phyloP scores from a whole-genome alignment of 2,888 invertebrate species.

The Drosophila birchii region DNA sequence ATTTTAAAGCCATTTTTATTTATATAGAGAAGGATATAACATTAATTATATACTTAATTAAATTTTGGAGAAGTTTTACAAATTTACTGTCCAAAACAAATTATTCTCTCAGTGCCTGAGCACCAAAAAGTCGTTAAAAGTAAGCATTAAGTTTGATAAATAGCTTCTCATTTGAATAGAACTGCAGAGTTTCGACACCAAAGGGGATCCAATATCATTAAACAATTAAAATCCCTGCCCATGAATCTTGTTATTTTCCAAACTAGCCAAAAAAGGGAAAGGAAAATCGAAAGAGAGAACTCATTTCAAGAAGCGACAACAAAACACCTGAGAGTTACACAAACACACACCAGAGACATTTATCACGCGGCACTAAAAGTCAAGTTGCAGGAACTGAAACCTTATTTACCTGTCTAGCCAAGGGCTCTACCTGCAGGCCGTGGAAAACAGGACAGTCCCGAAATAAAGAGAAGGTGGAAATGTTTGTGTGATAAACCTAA shows the following conservation, averaged over 20 bases:
- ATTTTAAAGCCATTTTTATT: too few relatives aligned
- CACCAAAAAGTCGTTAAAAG: conserved; percentile 17
- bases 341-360: conserved; percentile 40
- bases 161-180: conserved; percentile 28
- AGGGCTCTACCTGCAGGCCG: conserved; percentile 53
- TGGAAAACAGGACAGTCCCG: conserved; percentile 33
- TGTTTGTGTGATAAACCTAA: conserved; percentile 74
- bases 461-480: conserved; percentile 55
- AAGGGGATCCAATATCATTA: conserved; percentile 13
- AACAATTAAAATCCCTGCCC: conserved; percentile 33
- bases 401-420: conserved; percentile 56
- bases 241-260: conserved; percentile 8
- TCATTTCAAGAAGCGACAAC: conserved; percentile 43
- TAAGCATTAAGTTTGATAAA: conserved; percentile 26
- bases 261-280: not conserved
- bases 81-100: not conserved
- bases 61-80: not conserved
- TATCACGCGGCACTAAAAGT: conserved; percentile 66
- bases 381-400: conserved; percentile 39
- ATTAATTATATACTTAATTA: too few relatives aligned
- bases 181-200: conserved; percentile 11
- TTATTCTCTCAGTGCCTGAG: not conserved
- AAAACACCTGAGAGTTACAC: conserved; percentile 42
- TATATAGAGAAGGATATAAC: too few relatives aligned
- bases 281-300: conserved; percentile 24